Conservation (phyloP, 2,888 invertebrate species). For the Mythimna pallens region DNA sequence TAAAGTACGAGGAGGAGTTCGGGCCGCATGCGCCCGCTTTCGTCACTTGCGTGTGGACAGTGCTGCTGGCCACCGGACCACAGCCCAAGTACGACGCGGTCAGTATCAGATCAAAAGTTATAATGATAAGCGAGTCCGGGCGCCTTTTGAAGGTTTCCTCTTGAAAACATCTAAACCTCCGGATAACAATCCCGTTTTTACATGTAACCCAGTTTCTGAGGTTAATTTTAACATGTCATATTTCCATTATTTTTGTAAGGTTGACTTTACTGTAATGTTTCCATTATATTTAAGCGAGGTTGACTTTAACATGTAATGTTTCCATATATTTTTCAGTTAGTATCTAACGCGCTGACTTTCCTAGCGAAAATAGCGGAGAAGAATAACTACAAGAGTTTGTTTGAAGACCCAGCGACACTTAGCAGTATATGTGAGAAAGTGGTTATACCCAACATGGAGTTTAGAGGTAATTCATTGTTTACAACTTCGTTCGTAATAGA, state of each 20-base stretch:
- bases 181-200: too few relatives aligned
- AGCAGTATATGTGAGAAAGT: constrained; percentile 99
- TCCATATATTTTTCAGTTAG: constrained; percentile 92
- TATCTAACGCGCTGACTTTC: constrained; percentile 98
- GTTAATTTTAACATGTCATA: too few relatives aligned
- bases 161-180: too few relatives aligned
- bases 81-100: constrained; percentile 98
- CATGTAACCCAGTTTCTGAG: too few relatives aligned
- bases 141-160: too few relatives aligned
- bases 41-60: constrained; percentile 98
- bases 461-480: constrained; percentile 92
- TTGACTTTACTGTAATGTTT: too few relatives aligned
- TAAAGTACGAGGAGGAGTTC: constrained; percentile 99
- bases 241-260: too few relatives aligned
- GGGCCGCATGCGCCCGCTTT: constrained; percentile 96
- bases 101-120: constrained; percentile 62
- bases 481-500: too few relatives aligned
- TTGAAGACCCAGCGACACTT: constrained; percentile 96
- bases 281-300: background rate
- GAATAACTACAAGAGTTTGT: constrained; percentile 95
- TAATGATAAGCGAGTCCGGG: too few relatives aligned
- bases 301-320: background rate
- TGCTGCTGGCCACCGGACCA: constrained; percentile 96
- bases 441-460: constrained; percentile 99
- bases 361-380: constrained; percentile 98